A percentile compares a stretch with the other conserved stretches of the same genome.
Evolutionary conservation across 2,888 invertebrate species (phyloP).

Genomic region (Idaea straminata): DNA sequence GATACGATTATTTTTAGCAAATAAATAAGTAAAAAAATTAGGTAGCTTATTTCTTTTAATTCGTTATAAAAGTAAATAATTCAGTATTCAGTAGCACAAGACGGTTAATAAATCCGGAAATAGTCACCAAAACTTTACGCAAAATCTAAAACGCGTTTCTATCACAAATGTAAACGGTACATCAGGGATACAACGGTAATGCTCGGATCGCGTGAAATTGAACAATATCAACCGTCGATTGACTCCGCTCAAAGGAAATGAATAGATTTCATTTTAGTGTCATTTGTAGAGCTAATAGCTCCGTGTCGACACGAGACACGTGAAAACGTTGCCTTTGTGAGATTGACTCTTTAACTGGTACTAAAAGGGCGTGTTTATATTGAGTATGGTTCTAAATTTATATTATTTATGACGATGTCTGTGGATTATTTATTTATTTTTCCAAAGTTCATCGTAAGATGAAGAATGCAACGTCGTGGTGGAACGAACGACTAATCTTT

Average conservation of each 20-base stretch:
- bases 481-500: too few relatives aligned
- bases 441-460: too few relatives aligned
- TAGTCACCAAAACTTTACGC: background rate
- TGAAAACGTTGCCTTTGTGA: conserved; percentile 42
- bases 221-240: conserved; percentile 73
- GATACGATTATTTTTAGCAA: too few relatives aligned
- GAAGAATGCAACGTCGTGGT: too few relatives aligned
- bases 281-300: conserved; percentile 78
- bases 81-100: background rate
- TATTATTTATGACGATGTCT: conserved; percentile 16
- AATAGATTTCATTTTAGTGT: conserved; percentile 80
- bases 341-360: conserved; percentile 28
- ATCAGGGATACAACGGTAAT: conserved; percentile 56
- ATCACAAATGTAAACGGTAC: conserved; percentile 40
- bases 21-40: too few relatives aligned
- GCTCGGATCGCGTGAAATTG: conserved; percentile 74
- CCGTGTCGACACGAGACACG: conserved; percentile 44
- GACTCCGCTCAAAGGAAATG: conserved; percentile 76
- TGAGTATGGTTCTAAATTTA: conserved; percentile 2
- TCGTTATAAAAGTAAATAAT: too few relatives aligned
- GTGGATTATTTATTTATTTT: too few relatives aligned
- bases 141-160: conserved; percentile 29
- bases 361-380: conserved; percentile 16
- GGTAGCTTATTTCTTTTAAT: too few relatives aligned
- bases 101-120: background rate